Percentiles rank a stretch among this genome's conserved stretches.
Conservation (phyloP, 2,113 vertebrate genomes). For the Halcyon malimbica region DNA sequence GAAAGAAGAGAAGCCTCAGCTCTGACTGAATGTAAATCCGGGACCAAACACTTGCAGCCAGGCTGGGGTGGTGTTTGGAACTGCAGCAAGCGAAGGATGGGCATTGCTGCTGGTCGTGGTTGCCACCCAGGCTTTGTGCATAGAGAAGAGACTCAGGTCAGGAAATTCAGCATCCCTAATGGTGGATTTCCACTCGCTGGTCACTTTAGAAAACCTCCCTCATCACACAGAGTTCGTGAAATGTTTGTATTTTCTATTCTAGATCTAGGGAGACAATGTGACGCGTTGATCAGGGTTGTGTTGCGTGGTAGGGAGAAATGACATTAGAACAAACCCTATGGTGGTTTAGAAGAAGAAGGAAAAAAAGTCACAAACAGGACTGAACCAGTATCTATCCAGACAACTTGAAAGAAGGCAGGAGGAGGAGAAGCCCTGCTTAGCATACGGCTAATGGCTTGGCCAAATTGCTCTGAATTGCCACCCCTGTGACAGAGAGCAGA, state of each 20-base stretch:
- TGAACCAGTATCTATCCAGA: neutral
- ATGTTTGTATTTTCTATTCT: neutral
- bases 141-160: neutral
- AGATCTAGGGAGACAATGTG: neutral
- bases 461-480: constrained; percentile 2
- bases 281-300: neutral
- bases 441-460: neutral
- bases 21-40: neutral
- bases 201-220: neutral
- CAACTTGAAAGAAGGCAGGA: neutral
- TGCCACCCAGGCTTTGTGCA: neutral
- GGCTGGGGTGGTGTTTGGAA: neutral
- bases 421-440: neutral
- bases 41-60: neutral
- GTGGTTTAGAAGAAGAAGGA: neutral
- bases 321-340: neutral
- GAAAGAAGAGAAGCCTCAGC: neutral
- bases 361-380: neutral
- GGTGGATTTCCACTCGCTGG: rapidly evolving
- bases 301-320: rapidly evolving
- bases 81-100: neutral
- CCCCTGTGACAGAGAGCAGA: neutral
- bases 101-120: rapidly evolving
- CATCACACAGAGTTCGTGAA: neutral
- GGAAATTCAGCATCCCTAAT: neutral